These are phyloP conservation scores for Schlechtendalia chinensis DNA, from an alignment of 1,140 invertebrate genomes.

Conservation along the genomic window DNA sequence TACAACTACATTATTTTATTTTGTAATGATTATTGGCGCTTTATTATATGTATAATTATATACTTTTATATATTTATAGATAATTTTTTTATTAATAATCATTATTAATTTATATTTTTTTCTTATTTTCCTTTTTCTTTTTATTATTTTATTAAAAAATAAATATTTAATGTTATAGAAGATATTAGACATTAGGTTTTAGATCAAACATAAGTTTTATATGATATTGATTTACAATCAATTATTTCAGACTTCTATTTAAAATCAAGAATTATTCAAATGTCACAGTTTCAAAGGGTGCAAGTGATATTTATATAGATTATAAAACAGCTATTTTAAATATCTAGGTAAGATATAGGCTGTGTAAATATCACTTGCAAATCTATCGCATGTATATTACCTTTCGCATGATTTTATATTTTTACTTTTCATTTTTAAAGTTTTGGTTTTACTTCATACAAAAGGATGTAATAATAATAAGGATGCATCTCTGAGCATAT, in stretches of 20 bases:
- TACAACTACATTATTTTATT: too few species aligned
- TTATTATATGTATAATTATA: too few species aligned
- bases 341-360: constrained; percentile 41
- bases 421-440: background rate
- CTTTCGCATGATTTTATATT: constrained; percentile 35
- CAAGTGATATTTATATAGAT: constrained; percentile 44
- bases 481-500: too few species aligned
- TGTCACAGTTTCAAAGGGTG: constrained; percentile 3
- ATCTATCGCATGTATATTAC: constrained; percentile 28
- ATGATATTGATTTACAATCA: constrained; percentile 17
- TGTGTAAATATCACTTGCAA: constrained; percentile 33
- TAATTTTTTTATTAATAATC: background rate
- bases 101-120: background rate
- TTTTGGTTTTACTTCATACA: background rate
- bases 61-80: too few species aligned
- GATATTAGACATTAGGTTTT: background rate
- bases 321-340: constrained; percentile 17
- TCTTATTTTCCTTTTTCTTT: too few species aligned
- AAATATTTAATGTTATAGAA: background rate
- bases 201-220: background rate
- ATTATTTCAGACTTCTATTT: constrained; percentile 26
- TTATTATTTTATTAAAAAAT: background rate
- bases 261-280: constrained; percentile 22
- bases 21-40: too few species aligned
- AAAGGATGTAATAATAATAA: too few species aligned